Evolutionary conservation across 2,797 vertebrate genomes (phyloP), one percentile per base, ranked within the genome.

Genomic region (Echeneis naucrates): DNA sequence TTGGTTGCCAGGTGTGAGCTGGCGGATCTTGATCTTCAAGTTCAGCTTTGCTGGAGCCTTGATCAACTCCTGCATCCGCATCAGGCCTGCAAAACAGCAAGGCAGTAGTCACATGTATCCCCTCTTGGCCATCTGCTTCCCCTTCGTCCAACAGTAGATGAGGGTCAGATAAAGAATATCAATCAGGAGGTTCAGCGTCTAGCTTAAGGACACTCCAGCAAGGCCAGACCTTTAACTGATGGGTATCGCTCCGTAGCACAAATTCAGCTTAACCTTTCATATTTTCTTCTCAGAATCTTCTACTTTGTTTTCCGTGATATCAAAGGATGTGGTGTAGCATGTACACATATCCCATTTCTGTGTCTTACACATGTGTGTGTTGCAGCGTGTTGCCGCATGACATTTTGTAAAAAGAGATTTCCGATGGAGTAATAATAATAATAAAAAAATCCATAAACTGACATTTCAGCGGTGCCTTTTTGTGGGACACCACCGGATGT

Each of bases 21-120:
- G 98, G 5, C 98, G 97, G 84, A 99, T 99, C 88, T 96, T 97
- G 86, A 99, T 96, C 92, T 97, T 98, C 61, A 99, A 94, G 91
- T 96, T 98, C 77, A 96, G 96, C 87, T 97, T 96, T 65, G 98
- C 97, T 4, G 98, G 98, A 75, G 98, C 98, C 91, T 99, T 99
- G 93, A 99, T 99, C 88, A 99, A 93, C 91, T 99, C 98, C 90
- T 99, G 98, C 92, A 99, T 94, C 68, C 97, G 96, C 94, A 99
- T 98, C 70, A 99, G 92, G 87, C 98, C 98, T 99, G 75, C 52
- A 59, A 75, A 26, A 38, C 13, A 24, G 24, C 2, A 26, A 14
- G 19, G 40, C 14, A 30, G 9, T 52, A 30, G 3, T 6, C 30
- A 3, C 1, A 51, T 8, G 17, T 54, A 19, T 47, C n/a, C 4